phyloP scores from a whole-genome alignment of 2,888 invertebrate genomes.

The Balanococcus diminutus region DNA sequence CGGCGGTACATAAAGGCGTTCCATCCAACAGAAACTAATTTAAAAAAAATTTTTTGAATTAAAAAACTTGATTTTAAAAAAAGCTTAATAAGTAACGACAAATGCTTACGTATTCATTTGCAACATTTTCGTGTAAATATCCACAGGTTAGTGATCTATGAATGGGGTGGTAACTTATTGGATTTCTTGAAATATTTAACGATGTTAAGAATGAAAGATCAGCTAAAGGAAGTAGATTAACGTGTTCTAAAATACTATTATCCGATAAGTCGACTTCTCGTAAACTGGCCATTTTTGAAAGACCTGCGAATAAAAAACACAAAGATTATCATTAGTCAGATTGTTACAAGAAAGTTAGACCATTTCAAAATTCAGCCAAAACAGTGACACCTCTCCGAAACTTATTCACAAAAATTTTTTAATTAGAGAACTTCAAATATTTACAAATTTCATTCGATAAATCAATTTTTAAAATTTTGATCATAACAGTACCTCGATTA shows the following conservation, averaged over 20 bases:
- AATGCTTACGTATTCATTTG: conserved; percentile 56
- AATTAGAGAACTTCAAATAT: background rate
- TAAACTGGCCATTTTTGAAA: conserved; percentile 66
- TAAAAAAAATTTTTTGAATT: conserved; percentile 27
- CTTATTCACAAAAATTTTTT: background rate
- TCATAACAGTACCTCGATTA: too few relatives aligned
- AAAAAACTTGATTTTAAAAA: background rate
- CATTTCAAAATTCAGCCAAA: too few relatives aligned
- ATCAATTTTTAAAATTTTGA: background rate
- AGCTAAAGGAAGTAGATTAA: conserved; percentile 66
- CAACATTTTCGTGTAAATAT: conserved; percentile 58
- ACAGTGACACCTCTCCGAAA: too few relatives aligned
- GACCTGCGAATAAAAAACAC: conserved; percentile 60
- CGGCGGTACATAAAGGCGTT: conserved; percentile 64
- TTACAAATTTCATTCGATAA: background rate
- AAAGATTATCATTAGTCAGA: background rate
- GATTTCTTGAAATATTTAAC: conserved; percentile 69
- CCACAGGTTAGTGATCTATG: conserved; percentile 63
- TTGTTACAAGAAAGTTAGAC: background rate
- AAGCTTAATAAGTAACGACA: background rate
- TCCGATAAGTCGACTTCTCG: conserved; percentile 69
- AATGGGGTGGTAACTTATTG: conserved; percentile 68
- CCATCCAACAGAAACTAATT: conserved; percentile 67
- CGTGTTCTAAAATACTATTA: conserved; percentile 70
- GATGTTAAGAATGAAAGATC: conserved; percentile 65